phyloP scores from a whole-genome alignment of 2,797 vertebrate genomes.

The Sebastes cheni region DNA sequence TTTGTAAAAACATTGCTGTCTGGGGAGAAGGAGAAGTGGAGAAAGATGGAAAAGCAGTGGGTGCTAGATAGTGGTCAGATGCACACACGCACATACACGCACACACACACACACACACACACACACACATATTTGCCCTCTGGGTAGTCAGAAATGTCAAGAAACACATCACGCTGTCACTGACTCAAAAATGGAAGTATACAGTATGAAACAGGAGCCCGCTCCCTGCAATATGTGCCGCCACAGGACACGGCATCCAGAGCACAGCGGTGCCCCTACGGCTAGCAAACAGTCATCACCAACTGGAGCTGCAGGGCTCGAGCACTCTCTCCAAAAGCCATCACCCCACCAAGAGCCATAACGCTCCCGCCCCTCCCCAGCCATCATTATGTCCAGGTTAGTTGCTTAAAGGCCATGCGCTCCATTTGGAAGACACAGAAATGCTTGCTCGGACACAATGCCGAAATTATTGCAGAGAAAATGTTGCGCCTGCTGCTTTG shows the following conservation, averaged over 20 bases:
- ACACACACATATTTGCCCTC: conserved; percentile 15
- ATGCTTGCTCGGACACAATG: conserved; percentile 54
- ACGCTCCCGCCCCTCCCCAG: background rate
- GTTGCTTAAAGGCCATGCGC: conserved; percentile 57
- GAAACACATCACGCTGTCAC: conserved; percentile 49
- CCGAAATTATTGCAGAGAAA: conserved; percentile 55
- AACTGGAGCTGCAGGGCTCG: conserved; percentile 34
- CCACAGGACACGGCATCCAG: conserved; percentile 43
- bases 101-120: background rate
- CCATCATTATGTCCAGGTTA: conserved; percentile 44
- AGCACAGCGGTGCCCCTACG: conserved; percentile 47
- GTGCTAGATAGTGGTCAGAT: conserved; percentile 36
- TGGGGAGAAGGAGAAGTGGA: conserved; percentile 11
- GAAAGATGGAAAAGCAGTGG: conserved; percentile 52
- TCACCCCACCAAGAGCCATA: background rate
- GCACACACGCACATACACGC: conserved; percentile 10
- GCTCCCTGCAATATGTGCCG: conserved; percentile 27
- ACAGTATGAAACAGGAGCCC: conserved; percentile 36
- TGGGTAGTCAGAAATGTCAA: conserved; percentile 59
- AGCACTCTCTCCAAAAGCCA: conserved; percentile 26
- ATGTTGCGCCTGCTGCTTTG: conserved; percentile 51
- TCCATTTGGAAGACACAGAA: conserved; percentile 51
- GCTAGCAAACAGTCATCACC: conserved; percentile 57
- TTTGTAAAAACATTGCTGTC: conserved; percentile 25
- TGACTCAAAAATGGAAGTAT: conserved; percentile 50